Base-by-base conservation (phyloP, 2,113 vertebrate genomes). In the Prinia subflava region DNA sequence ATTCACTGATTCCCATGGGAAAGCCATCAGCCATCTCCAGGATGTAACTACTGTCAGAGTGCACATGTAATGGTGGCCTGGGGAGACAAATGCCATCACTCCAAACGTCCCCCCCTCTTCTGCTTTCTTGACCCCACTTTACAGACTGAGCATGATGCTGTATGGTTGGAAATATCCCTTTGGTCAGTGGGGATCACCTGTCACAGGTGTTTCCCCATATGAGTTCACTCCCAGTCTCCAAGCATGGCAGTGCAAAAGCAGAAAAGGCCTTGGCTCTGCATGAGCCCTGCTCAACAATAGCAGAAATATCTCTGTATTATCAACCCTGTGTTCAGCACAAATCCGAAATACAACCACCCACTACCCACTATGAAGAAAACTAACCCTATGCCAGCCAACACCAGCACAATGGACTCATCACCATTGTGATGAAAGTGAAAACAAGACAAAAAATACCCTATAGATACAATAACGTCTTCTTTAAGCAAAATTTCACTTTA, bases 61-160 rank as follows among this genome's bases (percentile, higher is more conserved):
- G 4, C 20, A 47, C 6, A 6, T 0, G 1, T 35, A 25, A 4
- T 21, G 5, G 62, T 41, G 41, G 25, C 20, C 44, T 47, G n/a
- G 30, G 14, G 27, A 55, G n/a, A 35, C 47, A 35, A 69, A 27
- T 0, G 0, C 10, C 17, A 27, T 25, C 14, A 5, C 13, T 53
- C 20, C 8, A 49, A 55, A 49, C 0, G 0, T 76, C 5, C 21
- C 30, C 30, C 5, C 6, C 35, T 10, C 13, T 70, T 71, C 16
- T 0, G 0, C 21, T 14, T 35, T 14, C 35, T 73, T 80, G 9
- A 12, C 22, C 11, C 9, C 13, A 11, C 7, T 41, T 42, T 31
- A 20, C 14, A 31, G 47, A 41, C 11, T 47, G 30, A 69, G 47
- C 30, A 15, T 4, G 41, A 27, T 25, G 13, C 9, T 10, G 4